Conservation (phyloP, 2,113 vertebrate species). For the Antennarius striatus region DNA sequence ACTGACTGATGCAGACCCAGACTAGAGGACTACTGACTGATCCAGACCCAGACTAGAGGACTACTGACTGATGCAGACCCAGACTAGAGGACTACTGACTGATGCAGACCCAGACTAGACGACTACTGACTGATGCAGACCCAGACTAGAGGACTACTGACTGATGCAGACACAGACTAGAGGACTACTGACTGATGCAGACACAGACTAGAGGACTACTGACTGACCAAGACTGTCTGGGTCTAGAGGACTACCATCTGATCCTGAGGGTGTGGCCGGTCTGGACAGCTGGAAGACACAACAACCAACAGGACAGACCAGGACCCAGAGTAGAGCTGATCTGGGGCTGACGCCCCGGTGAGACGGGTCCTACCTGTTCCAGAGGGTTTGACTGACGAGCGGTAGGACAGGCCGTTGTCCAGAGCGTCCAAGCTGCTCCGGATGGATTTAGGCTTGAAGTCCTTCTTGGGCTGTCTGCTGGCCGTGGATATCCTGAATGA, state of each 20-base stretch:
- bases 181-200: background rate
- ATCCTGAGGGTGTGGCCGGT: conserved; percentile 70
- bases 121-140: too few relatives aligned
- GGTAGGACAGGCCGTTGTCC: conserved; percentile 74
- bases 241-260: conserved; percentile 64
- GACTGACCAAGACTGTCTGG: background rate
- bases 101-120: too few relatives aligned
- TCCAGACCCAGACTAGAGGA: too few relatives aligned
- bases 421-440: conserved; percentile 74
- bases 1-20: conserved; percentile 16
- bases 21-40: too few relatives aligned
- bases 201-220: background rate
- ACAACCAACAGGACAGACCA: conserved; percentile 17
- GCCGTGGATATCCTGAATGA: conserved; percentile 82
- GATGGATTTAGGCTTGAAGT: conserved; percentile 84
- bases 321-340: conserved; percentile 11
- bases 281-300: conserved; percentile 65
- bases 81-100: too few relatives aligned
- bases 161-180: background rate
- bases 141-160: too few relatives aligned
- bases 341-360: background rate
- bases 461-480: conserved; percentile 82
- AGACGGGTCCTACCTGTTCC: conserved; percentile 69
- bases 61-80: too few relatives aligned
- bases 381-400: conserved; percentile 78